phyloP scores from a whole-genome alignment of 2,113 vertebrate species.

The Nestor notabilis region DNA sequence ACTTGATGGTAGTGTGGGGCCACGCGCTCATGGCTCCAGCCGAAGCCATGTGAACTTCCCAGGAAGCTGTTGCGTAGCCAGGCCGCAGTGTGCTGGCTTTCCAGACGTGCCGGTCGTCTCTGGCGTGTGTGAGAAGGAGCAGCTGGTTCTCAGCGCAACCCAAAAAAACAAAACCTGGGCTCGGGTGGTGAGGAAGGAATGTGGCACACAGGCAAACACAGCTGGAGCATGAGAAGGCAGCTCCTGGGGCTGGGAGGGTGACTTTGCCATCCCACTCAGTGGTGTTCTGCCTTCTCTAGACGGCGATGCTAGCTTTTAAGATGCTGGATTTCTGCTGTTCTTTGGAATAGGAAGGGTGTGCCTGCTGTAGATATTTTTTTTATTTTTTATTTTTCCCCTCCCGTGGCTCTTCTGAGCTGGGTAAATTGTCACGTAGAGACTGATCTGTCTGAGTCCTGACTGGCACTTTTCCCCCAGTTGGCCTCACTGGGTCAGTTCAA shows the following conservation, averaged over 20 bases:
- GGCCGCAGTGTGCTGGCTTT: not conserved
- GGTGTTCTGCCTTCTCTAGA: not conserved
- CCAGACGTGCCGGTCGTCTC: not conserved
- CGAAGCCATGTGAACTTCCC: not conserved
- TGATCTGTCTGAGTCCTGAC: not conserved
- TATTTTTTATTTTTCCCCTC: too few species aligned
- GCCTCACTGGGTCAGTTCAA: not conserved
- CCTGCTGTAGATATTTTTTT: fast-evolving
- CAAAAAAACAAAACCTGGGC: conserved; percentile 8
- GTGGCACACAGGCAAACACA: not conserved
- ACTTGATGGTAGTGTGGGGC: conserved; percentile 14
- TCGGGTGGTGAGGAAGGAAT: not conserved
- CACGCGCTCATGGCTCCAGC: not conserved
- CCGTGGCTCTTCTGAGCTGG: not conserved
- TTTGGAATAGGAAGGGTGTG: not conserved
- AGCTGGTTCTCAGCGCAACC: conserved; percentile 23
- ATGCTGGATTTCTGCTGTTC: not conserved
- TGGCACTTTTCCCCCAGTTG: not conserved
- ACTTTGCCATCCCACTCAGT: not conserved
- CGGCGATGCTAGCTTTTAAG: not conserved
- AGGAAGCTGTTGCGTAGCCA: not conserved
- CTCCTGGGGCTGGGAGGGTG: not conserved
- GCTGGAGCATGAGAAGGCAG: not conserved
- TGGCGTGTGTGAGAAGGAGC: conserved; percentile 38
- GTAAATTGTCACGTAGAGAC: not conserved